Evolutionary conservation across 1,140 invertebrate genomes (phyloP), one percentile per base, ranked within the genome.

Genomic region (Telenomus remus): DNA sequence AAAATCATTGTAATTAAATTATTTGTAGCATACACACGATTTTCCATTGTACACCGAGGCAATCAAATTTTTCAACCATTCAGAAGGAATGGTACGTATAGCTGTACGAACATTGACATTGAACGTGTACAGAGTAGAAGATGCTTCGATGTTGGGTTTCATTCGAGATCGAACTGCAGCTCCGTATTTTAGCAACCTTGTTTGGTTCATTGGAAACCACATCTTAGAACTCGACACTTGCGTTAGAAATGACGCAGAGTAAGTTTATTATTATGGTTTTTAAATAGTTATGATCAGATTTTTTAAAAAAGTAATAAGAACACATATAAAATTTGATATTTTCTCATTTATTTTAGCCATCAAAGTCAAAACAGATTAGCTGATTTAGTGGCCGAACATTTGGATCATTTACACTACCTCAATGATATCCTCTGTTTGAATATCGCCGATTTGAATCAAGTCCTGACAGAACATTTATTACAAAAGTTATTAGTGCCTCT

Each of bases 131-230:
- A 90, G 91, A 90, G 96, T 99, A 19, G 95, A 98, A 84, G 97
- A 99, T 89, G 92, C 93, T 56, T 96, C 96, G 27, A 99, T 99
- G 97, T 87, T 98, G 49, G 91, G 94, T 71, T 99, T 99, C 87
- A 98, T 99, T 75, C 90, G 96, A 81, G 95, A 98, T 86, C 92
- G 95, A 88, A 98, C 98, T 48, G 97, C 97, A 44, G 96, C 96
- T 15, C 96, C 97, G 8, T 99, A 99, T 89, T 99, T 99, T 85
- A 98, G 96, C 69, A 99, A 99, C 89, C 90, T 99, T 16, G 97
- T 99, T n/a, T 98, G 97, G 96, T 98, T 99, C 82, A 98, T 99
- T 84, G 98, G 97, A 50, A 98, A 97, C 89, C 97, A 99, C 86
- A 97, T 99, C 61, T 89, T 99, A 64, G 97, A 99, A 87, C 88